Percentiles rank a stretch among this genome's conserved stretches.
Evolutionary conservation across 2,113 vertebrate species (phyloP).

Genomic region (Oryzias melastigma): DNA sequence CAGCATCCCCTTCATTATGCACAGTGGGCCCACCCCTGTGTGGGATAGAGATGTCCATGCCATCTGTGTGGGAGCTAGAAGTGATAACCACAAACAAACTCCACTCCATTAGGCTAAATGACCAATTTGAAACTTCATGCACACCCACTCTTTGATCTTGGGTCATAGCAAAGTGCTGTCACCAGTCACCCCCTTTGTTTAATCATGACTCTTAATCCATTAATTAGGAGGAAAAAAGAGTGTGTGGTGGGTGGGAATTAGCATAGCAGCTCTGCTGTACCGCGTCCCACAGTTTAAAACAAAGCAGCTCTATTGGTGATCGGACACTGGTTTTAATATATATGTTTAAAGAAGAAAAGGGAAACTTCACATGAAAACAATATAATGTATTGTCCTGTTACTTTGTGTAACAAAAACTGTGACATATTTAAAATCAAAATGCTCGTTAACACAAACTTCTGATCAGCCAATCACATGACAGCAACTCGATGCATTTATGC

Average conservation of each 20-base stretch:
- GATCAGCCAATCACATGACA: too few relatives aligned
- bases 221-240: constrained; percentile 27
- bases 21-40: not conserved
- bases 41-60: constrained; percentile 1
- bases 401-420: too few relatives aligned
- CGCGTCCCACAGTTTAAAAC: not conserved
- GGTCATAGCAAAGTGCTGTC: constrained; percentile 30
- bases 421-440: too few relatives aligned
- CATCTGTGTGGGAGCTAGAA: constrained; percentile 32
- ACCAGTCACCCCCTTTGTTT: constrained; percentile 32
- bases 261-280: constrained; percentile 9
- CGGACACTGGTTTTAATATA: too few relatives aligned
- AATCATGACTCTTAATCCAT: constrained; percentile 47
- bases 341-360: too few relatives aligned
- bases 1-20: not conserved
- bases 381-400: too few relatives aligned
- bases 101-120: constrained; percentile 5
- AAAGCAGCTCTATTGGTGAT: not conserved
- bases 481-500: too few relatives aligned
- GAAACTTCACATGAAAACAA: too few relatives aligned
- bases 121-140: constrained; percentile 7
- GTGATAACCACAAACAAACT: constrained; percentile 27
- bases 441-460: too few relatives aligned
- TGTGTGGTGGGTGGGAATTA: constrained; percentile 40
- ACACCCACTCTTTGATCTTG: constrained; percentile 34